Base-by-base conservation (phyloP, 2,888 invertebrate genomes). In the Smittia sp. region DNA sequence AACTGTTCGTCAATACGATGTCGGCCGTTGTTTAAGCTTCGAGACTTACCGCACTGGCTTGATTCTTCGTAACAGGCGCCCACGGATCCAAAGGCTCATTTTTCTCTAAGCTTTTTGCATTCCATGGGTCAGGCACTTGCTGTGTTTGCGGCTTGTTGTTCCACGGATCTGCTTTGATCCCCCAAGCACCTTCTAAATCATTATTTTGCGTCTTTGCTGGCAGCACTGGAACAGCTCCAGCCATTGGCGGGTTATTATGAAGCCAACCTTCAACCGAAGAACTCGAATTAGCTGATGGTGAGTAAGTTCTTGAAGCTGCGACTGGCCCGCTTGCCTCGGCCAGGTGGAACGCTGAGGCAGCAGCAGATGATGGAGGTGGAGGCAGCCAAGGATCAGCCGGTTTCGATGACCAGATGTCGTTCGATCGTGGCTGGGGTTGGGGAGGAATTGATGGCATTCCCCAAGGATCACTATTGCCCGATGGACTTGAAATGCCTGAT, bases 391-490 rank as follows among this genome's bases (percentile, higher is more conserved):
- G 81, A 78, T 83, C 82, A 1, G 78, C 78, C 41, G 80, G 81
- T 22, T 81, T 80, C 6, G 80, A 78, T 11, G 80, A 73, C 65
- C 73, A 63, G 20, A 73, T 65, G 62, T 73, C 73, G 27, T 72
- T 58, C 62, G n/a, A 15, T 18, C 73, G 63, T 87, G 88, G 75
- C 81, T 82, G 83, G 13, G 84, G 83, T 0, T 81, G 82, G 20
- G 85, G 85, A 25, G 87, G 84, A 9, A 20, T n/a, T 62, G 85
- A 81, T 68, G 88, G 86, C 78, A 88, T 84, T 27, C 89, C 90
- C 94, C 94, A 94, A 1, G 93, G 91, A 84, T 93, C 93, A n/a
- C 79, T 78, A 11, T 76, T 78, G 75, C 80, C 84, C 75, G 80
- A 84, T 76, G 84, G 82, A 76, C 84, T 84, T 15, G 85, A 82